Base-by-base conservation (phyloP, 2,797 vertebrate genomes). In the Megalops cyprinoides region DNA sequence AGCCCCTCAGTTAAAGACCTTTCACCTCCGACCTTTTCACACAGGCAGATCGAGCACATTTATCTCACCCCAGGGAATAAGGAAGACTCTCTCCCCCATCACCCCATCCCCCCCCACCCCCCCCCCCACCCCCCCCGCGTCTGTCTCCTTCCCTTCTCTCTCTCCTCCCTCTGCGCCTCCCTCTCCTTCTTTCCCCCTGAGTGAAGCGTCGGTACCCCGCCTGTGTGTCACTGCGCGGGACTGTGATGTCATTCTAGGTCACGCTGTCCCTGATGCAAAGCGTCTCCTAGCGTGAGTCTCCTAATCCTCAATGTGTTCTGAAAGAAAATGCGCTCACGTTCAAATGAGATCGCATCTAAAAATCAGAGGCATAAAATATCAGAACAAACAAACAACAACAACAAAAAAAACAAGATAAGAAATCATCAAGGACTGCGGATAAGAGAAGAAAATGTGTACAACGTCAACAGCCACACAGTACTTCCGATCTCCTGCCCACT, bases 251-350 rank as follows among this genome's bases (percentile, higher is more conserved):
- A 80, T 80, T 88, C 87, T 83, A 88, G 86, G 86, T 83, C 87
- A 87, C 79, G 53, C 76, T 84, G 82, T 84, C 85, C 82, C 77
- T 85, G 86, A 90, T 86, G 89, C 90, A 90, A 89, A 85, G 79
- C 15, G 39, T 62, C 62, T 84, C 81, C 88, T 82, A 84, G 82
- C 85, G 74, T 39, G 67, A 76, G 28, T 80, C 39, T 58, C 0
- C 20, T 23, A 25, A 79, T 88, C 80, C 69, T 79, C 81, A 86
- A 84, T 87, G 79, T 74, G 77, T 86, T 79, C 83, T 44, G 44
- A 79, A 86, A 83, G 77, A 84, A 69, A 77, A 84, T 84, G 87
- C 84, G 87, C 84, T 86, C 81, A 83, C 81, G 10, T 28, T 71
- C 81, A 73, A 76, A 65, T 25, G 74, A 86, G 82, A 83, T 82